Evolutionary conservation across 1,140 invertebrate genomes (phyloP).

Genomic region (Bombyx mandarina): DNA sequence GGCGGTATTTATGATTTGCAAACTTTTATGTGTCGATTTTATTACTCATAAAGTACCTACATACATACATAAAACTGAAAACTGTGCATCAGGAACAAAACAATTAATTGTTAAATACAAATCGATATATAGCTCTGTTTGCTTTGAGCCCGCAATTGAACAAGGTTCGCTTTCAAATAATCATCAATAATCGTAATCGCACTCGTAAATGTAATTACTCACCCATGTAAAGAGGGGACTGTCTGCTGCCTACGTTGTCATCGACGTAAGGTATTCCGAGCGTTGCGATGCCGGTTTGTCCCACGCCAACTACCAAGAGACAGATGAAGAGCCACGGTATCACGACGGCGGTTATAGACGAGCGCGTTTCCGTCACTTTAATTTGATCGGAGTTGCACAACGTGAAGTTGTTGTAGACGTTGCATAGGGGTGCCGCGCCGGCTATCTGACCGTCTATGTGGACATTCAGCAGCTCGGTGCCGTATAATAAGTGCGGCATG

Average conservation of each 20-base stretch:
- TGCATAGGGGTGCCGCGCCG: slow-evolving; percentile 51
- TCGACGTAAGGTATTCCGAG: slow-evolving; percentile 95
- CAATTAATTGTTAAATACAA: too few relatives aligned
- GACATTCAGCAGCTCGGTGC: slow-evolving; percentile 78
- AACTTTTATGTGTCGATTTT: slow-evolving; percentile 26
- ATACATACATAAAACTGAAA: neutral
- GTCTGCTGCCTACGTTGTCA: slow-evolving; percentile 92
- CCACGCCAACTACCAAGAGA: slow-evolving; percentile 90
- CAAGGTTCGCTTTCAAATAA: neutral
- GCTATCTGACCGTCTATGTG: slow-evolving; percentile 73
- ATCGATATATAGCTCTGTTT: too few relatives aligned
- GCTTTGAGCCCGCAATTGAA: slow-evolving; percentile 5
- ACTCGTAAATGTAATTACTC: slow-evolving; percentile 42
- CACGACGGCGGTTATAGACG: slow-evolving; percentile 84
- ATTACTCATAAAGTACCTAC: slow-evolving; percentile 12
- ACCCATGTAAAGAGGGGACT: slow-evolving; percentile 95
- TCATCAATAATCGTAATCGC: neutral
- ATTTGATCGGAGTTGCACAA: slow-evolving; percentile 49
- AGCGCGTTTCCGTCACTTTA: slow-evolving; percentile 72
- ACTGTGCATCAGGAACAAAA: too few relatives aligned
- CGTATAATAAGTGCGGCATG: slow-evolving; percentile 85
- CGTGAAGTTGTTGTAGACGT: slow-evolving; percentile 28
- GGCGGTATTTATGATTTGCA: slow-evolving; percentile 27
- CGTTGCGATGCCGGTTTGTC: slow-evolving; percentile 93
- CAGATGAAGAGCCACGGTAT: slow-evolving; percentile 90